phyloP scores from a whole-genome alignment of 2,888 invertebrate genomes.

The Harmothoe impar region DNA sequence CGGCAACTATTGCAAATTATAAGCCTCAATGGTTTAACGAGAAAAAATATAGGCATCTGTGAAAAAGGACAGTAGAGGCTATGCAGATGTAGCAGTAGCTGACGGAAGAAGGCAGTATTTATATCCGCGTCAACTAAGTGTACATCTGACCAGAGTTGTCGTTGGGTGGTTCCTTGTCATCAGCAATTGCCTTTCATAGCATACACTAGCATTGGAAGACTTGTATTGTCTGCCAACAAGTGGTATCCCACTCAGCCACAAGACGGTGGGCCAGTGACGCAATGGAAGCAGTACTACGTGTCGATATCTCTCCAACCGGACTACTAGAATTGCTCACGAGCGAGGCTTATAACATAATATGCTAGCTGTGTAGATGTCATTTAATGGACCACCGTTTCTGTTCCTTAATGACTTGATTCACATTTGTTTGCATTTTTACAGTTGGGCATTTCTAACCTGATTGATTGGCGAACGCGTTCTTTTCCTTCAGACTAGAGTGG shows the following conservation, averaged over 20 bases:
- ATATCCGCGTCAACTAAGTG: background rate
- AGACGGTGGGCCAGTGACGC: background rate
- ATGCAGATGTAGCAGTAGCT: background rate
- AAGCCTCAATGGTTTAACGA: background rate
- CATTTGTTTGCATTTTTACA: constrained; percentile 61
- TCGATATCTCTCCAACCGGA: too few species aligned
- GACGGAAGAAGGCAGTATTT: background rate
- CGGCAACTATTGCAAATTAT: background rate
- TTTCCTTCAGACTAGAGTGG: constrained; percentile 12
- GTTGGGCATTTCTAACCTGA: constrained; percentile 59
- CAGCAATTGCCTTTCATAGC: background rate
- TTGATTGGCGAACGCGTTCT: background rate
- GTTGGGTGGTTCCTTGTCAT: background rate
- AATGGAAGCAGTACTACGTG: too few species aligned
- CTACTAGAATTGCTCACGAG: background rate
- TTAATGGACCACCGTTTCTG: constrained; percentile 10
- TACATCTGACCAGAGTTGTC: background rate
- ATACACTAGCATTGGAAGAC: constrained; percentile 9
- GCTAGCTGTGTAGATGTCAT: constrained; percentile 29
- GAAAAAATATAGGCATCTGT: background rate
- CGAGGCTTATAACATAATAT: background rate
- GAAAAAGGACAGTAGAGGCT: background rate
- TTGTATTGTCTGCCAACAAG: background rate
- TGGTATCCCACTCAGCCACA: background rate
- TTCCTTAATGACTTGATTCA: constrained; percentile 54